Evolutionary conservation across 1,140 invertebrate genomes (phyloP).

Genomic region (Formica exsecta): DNA sequence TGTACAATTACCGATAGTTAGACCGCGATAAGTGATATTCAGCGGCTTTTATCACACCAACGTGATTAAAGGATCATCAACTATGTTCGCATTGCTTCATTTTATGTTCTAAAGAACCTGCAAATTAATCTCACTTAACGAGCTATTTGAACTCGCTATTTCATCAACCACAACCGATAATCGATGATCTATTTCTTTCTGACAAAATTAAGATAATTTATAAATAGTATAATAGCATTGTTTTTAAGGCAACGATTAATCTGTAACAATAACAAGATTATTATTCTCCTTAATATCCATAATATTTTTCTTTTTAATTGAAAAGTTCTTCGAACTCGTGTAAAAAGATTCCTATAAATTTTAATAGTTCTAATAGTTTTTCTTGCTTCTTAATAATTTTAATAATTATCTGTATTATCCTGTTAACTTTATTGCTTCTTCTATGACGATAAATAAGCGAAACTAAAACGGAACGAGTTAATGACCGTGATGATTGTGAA

Average conservation of each 20-base stretch:
- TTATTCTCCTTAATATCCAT: not conserved
- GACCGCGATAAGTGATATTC: slow-evolving; percentile 32
- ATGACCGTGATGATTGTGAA: not conserved
- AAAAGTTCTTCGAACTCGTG: not conserved
- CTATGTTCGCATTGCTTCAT: not conserved
- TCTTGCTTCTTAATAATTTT: not conserved
- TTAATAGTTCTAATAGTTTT: not conserved
- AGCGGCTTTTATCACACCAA: slow-evolving; percentile 16
- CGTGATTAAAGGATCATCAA: slow-evolving; percentile 29
- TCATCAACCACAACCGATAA: not conserved
- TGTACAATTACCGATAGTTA: slow-evolving; percentile 40
- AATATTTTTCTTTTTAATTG: not conserved
- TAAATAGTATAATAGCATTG: not conserved
- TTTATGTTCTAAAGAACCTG: slow-evolving; percentile 9
- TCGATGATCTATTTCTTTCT: slow-evolving; percentile 1
- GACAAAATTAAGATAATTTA: slow-evolving; percentile 5
- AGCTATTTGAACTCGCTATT: not conserved
- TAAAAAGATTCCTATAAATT: not conserved
- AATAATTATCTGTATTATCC: not conserved
- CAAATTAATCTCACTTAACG: slow-evolving; percentile 20
- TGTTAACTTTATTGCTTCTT: not conserved
- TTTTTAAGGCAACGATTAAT: not conserved
- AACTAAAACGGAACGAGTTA: not conserved
- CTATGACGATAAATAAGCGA: not conserved
- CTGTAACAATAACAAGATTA: not conserved